Base-by-base conservation (phyloP, 2,797 vertebrate species). In the Etheostoma nigrum region DNA sequence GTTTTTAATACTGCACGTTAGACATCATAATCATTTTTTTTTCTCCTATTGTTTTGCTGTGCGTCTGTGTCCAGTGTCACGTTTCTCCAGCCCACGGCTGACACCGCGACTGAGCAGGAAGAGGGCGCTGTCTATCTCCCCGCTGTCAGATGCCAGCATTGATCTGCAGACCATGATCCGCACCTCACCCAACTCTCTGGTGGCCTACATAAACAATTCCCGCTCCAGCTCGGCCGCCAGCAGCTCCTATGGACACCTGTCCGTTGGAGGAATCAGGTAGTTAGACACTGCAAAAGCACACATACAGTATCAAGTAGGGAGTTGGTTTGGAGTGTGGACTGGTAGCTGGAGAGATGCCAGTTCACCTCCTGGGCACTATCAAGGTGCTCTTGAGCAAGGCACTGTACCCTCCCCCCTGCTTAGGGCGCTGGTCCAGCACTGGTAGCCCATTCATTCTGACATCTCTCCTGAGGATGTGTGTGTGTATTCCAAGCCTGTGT, bases 131-230 rank as follows among this genome's bases (percentile, higher is more conserved):
- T 99, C 98, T 68, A 98, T 99, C 91, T 99, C 98, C 0, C 98
- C 98, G 0, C 94, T 98, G 74, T 99, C 98, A 0, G 98, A 99
- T 1, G 97, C 97, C 94, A 99, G 98, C 95, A 98, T 99, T 9
- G 98, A 99, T 93, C 95, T 99, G 62, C 98, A 99, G 94, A 98
- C 97, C 4, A 99, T 99, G 98, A 99, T 99, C 93, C 96, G 98
- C 73, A 99, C 98, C 49, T 99, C 98, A 0, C 98, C 98, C 77
- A 99, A 98, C 93, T 99, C 98, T 0, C 94, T 99, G 30, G 98
- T 99, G 84, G 98, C 98, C 0, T 99, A 99, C 88, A 99, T 99
- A 94, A 99, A 99, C 95, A 99, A 98, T 89, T 99, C 98, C 0
- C 95, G 98, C 30, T 97, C 98, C 93, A 99, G 98, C 88, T 99